A percentile compares a stretch with the other conserved stretches of the same genome.
These are phyloP conservation scores for Mastomys natalensis DNA, from an alignment of 2,113 vertebrate species.

Conservation along the genomic window DNA sequence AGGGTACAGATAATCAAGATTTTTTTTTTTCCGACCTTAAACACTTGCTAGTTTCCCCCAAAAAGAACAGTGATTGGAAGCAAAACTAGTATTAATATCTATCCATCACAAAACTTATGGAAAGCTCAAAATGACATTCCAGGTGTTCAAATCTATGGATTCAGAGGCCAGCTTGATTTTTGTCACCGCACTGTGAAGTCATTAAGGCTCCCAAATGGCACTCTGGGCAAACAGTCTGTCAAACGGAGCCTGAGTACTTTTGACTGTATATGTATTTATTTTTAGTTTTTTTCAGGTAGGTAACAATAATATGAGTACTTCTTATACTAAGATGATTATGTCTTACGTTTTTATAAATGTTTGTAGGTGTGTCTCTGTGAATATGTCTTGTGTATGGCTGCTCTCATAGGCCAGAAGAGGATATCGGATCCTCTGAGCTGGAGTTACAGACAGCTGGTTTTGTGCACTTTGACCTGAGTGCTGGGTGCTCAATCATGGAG, in stretches of 20 bases:
- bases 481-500: not conserved
- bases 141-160: conserved; percentile 72
- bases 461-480: not conserved
- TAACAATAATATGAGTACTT: not conserved
- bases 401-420: not conserved
- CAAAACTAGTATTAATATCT: conserved; percentile 73
- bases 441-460: not conserved
- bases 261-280: not conserved
- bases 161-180: conserved; percentile 75
- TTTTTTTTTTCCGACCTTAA: not conserved
- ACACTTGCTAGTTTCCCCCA: conserved; percentile 31
- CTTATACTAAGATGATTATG: not conserved
- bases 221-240: conserved; percentile 42
- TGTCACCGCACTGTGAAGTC: conserved; percentile 38
- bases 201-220: conserved; percentile 66
- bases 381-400: not conserved
- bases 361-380: not conserved
- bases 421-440: not conserved
- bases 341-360: not conserved
- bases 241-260: not conserved
- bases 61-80: conserved; percentile 65
- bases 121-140: conserved; percentile 71
- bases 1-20: conserved; percentile 34
- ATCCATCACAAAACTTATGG: conserved; percentile 66
- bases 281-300: not conserved